Base-by-base conservation (phyloP, 2,888 invertebrate species). In the Fragum whitleyi region DNA sequence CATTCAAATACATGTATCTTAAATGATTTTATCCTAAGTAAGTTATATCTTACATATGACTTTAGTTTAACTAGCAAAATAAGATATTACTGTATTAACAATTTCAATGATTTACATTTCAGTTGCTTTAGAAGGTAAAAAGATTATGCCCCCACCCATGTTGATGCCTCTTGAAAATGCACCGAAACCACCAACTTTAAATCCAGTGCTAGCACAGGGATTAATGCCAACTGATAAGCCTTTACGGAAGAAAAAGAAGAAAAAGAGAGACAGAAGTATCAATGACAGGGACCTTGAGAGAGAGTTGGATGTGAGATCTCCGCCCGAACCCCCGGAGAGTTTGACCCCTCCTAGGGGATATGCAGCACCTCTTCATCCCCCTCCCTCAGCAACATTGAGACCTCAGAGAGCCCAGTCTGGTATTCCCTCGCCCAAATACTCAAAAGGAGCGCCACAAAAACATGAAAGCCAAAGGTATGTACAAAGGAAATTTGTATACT, bases 121-220 rank as follows among this genome's bases (percentile, higher is more conserved):
- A 91, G 91, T 90, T 51, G 87, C 90, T 39, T 71, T 91, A 23
- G 91, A 92, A 79, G 91, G 91, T 2, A 87, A 89, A 42, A 88
- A 88, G 69, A 90, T 91, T n/a, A 88, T 91, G 16, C 90, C 90
- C 16, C 91, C 91, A 19, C 90, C 91, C 11, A 89, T 91, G 87
- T 86, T 92, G 61, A 90, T 90, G 67, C 92, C 92, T n/a, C 83
- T 92, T 28, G 88, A 87, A 74, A 91, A 92, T 83, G 91, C 91
- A n/a, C 92, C 91, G 23, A 87, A 88, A 77, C 90, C 86, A 6
- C 90, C 90, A n/a, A 72, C 74, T 14, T 47, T 86, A 9, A 85
- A 86, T 67, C 79, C 75, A 59, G 57, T 62, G 70, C 72, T 68
- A 23, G 65, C 65, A 19, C 65, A 65, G 36, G 36, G 65, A 23